Evolutionary conservation across 2,797 vertebrate species (phyloP).

Genomic region (Malurus leucopterus): DNA sequence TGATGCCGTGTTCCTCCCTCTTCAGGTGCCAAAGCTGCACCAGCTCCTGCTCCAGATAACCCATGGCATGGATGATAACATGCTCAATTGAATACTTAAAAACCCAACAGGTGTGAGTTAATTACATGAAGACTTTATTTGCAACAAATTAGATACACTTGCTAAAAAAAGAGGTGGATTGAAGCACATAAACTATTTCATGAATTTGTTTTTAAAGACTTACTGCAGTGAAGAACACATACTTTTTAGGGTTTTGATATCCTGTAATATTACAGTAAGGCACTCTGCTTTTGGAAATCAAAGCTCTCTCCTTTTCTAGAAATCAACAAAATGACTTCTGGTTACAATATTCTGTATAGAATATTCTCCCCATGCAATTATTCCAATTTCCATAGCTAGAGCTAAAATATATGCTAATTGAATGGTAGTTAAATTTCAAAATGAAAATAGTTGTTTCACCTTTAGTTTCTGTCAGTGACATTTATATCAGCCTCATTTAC

Average conservation of each 20-base stretch:
- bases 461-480: not conserved
- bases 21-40: not conserved
- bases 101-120: not conserved
- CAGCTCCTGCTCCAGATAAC: not conserved
- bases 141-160: not conserved
- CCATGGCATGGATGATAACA: not conserved
- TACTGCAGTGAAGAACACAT: not conserved
- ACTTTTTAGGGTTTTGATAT: not conserved
- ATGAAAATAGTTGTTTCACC: not conserved
- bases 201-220: slow-evolving; percentile 12
- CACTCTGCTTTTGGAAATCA: not conserved
- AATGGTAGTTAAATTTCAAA: not conserved
- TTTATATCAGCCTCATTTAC: not conserved
- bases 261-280: not conserved
- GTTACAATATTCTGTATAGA: not conserved
- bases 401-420: not conserved
- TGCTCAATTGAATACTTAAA: not conserved
- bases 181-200: not conserved
- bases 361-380: not conserved
- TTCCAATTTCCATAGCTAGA: not conserved
- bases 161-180: not conserved
- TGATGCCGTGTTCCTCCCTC: not conserved
- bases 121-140: not conserved
- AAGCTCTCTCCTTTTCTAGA: not conserved
- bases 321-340: not conserved